These are phyloP conservation scores for Loripinus fragilis DNA, from an alignment of 2,888 invertebrate genomes.

Conservation along the genomic window DNA sequence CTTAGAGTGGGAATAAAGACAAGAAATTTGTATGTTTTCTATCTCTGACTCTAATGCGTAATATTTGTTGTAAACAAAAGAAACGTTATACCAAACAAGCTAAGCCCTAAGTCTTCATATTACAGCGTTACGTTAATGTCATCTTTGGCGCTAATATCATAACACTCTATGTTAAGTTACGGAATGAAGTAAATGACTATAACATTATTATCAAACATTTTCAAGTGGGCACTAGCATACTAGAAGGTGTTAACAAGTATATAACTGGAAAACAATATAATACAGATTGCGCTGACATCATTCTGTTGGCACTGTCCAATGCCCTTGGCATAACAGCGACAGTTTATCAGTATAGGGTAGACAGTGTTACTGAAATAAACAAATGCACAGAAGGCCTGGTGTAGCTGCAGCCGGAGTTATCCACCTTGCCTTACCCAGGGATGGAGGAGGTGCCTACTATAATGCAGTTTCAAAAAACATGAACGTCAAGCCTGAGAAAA, in stretches of 20 bases:
- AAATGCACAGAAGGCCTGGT: background rate
- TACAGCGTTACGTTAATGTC: too few relatives aligned
- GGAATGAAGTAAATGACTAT: background rate
- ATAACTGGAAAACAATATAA: background rate
- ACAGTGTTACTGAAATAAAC: background rate
- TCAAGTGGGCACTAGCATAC: background rate
- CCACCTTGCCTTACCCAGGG: background rate
- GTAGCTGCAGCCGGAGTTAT: background rate
- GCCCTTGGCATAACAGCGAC: too few relatives aligned
- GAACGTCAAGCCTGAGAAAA: background rate
- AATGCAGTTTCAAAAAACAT: background rate
- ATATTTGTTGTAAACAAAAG: too few relatives aligned
- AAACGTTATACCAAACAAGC: too few relatives aligned
- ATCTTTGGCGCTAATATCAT: too few relatives aligned
- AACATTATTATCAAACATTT: background rate
- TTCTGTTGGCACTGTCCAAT: too few relatives aligned
- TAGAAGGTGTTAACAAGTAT: background rate
- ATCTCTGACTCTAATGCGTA: too few relatives aligned
- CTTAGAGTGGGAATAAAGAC: too few relatives aligned
- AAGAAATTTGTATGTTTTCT: too few relatives aligned
- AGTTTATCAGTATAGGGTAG: background rate
- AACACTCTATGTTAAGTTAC: too few relatives aligned
- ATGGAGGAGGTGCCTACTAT: background rate
- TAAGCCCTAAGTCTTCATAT: too few relatives aligned
- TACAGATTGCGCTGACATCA: too few relatives aligned